phyloP scores from a whole-genome alignment of 2,113 vertebrate genomes.

The Dipodomys merriami region DNA sequence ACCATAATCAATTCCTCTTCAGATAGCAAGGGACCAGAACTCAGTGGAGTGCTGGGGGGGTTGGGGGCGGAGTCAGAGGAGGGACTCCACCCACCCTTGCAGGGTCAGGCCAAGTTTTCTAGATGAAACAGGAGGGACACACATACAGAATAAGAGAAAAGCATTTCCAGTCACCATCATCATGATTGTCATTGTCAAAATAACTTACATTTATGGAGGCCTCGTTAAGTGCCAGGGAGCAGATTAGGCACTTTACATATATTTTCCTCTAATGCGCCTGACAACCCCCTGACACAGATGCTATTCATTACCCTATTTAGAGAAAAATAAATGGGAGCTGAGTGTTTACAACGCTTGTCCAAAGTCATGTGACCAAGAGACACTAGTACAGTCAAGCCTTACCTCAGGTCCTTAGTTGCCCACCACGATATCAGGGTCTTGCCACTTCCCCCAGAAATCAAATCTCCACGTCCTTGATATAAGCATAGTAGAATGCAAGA shows the following conservation, averaged over 20 bases:
- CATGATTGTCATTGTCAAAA: slow-evolving; percentile 19
- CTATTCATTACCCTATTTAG: slow-evolving; percentile 24
- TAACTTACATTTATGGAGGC: slow-evolving; percentile 19
- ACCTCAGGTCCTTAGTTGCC: background rate
- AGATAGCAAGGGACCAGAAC: background rate
- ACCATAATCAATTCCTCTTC: background rate
- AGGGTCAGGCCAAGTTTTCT: background rate
- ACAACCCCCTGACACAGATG: background rate
- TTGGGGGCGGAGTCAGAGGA: background rate
- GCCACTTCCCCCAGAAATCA: background rate
- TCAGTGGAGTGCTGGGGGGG: too few species aligned
- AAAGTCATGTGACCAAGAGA: background rate
- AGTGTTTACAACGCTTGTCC: background rate
- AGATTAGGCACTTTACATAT: background rate
- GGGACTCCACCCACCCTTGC: too few species aligned
- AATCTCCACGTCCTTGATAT: background rate
- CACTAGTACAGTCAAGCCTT: background rate
- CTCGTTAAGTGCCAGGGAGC: slow-evolving; percentile 23
- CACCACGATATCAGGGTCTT: background rate
- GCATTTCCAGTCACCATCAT: background rate
- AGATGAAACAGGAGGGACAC: background rate
- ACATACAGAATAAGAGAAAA: background rate
- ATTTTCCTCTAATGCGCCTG: background rate
- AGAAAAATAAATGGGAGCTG: background rate
- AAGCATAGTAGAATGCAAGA: background rate